Conservation (phyloP, 1,140 invertebrate species). For the Adelges cooleyi region DNA sequence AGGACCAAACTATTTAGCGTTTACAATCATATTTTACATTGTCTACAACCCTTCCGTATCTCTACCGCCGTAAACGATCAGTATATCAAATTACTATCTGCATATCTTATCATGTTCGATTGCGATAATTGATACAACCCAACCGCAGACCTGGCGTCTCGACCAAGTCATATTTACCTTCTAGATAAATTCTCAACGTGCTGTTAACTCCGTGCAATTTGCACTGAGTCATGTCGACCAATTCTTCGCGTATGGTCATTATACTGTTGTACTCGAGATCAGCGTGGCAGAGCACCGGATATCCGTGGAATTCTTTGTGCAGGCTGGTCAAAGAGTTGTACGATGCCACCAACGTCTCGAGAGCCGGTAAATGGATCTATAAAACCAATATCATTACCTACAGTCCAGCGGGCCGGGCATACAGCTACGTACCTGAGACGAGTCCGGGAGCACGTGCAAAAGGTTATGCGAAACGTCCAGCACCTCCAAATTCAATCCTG, state of each 20-base stretch:
- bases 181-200: conserved; percentile 60
- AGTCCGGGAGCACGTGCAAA: conserved; percentile 60
- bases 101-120: no score
- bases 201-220: conserved; percentile 60
- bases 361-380: conserved; percentile 61
- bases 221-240: conserved; percentile 64
- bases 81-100: no score
- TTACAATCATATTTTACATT: no score
- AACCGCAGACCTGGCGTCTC: no score
- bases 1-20: no score
- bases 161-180: no score
- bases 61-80: no score
- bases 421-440: conserved; percentile 59
- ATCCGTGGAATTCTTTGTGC: conserved; percentile 64
- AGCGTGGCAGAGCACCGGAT: conserved; percentile 61
- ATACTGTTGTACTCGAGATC: conserved; percentile 66
- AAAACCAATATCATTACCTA: no score
- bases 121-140: no score
- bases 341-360: conserved; percentile 60
- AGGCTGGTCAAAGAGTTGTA: conserved; percentile 57
- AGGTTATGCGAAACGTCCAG: conserved; percentile 66
- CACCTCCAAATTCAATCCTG: conserved; percentile 55
- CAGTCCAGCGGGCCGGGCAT: no score
- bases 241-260: conserved; percentile 51
- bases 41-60: no score